Percentiles rank a stretch among this genome's conserved stretches.
These are phyloP conservation scores for Atlantisia rogersi DNA, from an alignment of 2,113 vertebrate species.

Conservation along the genomic window DNA sequence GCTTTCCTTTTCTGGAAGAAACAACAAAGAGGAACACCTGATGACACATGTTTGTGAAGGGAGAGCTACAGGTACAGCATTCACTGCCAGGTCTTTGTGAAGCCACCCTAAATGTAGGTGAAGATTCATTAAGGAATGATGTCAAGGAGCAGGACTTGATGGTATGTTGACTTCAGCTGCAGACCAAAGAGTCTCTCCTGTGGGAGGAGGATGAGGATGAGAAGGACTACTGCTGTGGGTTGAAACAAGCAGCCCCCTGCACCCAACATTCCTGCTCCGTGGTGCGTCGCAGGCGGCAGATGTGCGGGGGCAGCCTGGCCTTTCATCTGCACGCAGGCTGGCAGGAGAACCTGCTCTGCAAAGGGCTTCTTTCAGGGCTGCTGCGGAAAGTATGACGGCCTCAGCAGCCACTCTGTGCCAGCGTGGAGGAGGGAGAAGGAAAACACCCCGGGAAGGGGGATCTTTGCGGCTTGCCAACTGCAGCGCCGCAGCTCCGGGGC, in stretches of 20 bases:
- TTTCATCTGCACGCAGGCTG: rapidly evolving
- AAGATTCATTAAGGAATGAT: neutral
- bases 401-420: neutral
- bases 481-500: neutral
- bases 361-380: neutral
- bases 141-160: neutral
- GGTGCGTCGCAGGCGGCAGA: rapidly evolving
- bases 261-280: rapidly evolving
- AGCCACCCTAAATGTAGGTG: neutral
- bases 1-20: neutral
- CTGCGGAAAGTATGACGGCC: conserved; percentile 65
- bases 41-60: neutral
- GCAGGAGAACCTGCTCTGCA: neutral
- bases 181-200: neutral
- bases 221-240: neutral
- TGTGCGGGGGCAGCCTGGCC: neutral
- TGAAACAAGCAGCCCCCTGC: neutral
- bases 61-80: rapidly evolving
- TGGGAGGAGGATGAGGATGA: neutral
- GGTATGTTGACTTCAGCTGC: neutral
- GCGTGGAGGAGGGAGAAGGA: neutral
- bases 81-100: neutral
- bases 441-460: conserved; percentile 70
- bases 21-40: neutral
- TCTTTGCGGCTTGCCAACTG: conserved; percentile 45